phyloP scores from a whole-genome alignment of 2,113 vertebrate species.

The Anolis sagrei region DNA sequence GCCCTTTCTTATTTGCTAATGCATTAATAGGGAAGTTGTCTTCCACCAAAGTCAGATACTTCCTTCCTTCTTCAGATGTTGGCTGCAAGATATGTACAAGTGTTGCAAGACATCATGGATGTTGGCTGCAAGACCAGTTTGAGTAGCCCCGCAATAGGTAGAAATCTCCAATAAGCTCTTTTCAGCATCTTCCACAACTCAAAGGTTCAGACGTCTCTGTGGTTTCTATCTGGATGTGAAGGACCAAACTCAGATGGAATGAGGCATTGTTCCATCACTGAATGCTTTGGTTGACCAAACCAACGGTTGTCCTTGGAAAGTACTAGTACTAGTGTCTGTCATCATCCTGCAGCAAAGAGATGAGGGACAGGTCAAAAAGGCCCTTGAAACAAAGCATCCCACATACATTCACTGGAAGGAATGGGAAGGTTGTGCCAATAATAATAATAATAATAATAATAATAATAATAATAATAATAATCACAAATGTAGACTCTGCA shows the following conservation, averaged over 20 bases:
- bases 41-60: background rate
- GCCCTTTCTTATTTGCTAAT: too few relatives aligned
- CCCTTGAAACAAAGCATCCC: background rate
- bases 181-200: background rate
- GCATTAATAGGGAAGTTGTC: background rate
- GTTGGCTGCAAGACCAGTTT: background rate
- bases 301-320: fast-evolving
- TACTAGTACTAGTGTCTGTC: too few relatives aligned
- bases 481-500: too few relatives aligned
- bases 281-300: background rate
- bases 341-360: background rate
- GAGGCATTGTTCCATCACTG: background rate
- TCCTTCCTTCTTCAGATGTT: background rate
- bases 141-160: too few relatives aligned
- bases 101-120: too few relatives aligned
- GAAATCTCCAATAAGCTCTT: too few relatives aligned
- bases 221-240: too few relatives aligned
- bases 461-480: too few relatives aligned
- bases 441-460: too few relatives aligned
- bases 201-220: background rate
- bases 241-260: background rate
- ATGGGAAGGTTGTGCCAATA: background rate
- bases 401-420: background rate
- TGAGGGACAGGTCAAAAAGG: background rate
- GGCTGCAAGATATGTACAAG: background rate